These are phyloP conservation scores for Clarias gariepinus DNA, from an alignment of 2,113 vertebrate species.

Conservation along the genomic window DNA sequence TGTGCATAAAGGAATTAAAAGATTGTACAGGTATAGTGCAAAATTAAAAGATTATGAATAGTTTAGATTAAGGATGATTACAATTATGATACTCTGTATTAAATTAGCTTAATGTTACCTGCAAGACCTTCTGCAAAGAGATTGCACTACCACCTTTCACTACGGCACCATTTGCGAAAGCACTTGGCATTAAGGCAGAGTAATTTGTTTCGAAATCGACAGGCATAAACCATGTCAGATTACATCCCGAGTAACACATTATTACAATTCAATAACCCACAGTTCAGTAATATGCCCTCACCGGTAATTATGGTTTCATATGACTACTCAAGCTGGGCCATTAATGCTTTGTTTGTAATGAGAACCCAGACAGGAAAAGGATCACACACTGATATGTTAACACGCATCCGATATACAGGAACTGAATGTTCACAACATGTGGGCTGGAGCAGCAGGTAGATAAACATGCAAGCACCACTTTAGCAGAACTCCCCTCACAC, in stretches of 20 bases:
- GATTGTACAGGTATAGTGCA: neutral
- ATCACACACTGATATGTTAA: slow-evolving; percentile 36
- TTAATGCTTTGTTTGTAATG: slow-evolving; percentile 23
- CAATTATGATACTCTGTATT: no score
- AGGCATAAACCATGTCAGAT: neutral
- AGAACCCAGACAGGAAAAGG: slow-evolving; percentile 30
- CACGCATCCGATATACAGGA: slow-evolving; percentile 28
- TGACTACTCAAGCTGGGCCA: slow-evolving; percentile 1
- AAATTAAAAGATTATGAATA: neutral
- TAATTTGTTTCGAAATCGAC: neutral
- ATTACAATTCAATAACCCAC: slow-evolving; percentile 22
- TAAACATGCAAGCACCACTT: slow-evolving; percentile 36
- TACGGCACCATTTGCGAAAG: neutral
- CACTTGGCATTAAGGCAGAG: neutral
- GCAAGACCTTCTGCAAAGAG: neutral
- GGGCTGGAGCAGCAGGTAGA: slow-evolving; percentile 47
- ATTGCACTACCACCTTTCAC: neutral
- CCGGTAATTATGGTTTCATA: slow-evolving; percentile 29
- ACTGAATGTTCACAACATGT: slow-evolving; percentile 20
- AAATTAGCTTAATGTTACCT: neutral
- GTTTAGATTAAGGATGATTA: neutral
- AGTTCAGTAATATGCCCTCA: slow-evolving; percentile 6
- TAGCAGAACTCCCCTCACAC: slow-evolving; percentile 36
- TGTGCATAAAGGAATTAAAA: neutral
- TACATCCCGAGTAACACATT: neutral